Percentiles rank a stretch among this genome's conserved stretches.
phyloP scores from a whole-genome alignment of 53 echinoderm and acorn worm species.

The Paelopatides confundens region DNA sequence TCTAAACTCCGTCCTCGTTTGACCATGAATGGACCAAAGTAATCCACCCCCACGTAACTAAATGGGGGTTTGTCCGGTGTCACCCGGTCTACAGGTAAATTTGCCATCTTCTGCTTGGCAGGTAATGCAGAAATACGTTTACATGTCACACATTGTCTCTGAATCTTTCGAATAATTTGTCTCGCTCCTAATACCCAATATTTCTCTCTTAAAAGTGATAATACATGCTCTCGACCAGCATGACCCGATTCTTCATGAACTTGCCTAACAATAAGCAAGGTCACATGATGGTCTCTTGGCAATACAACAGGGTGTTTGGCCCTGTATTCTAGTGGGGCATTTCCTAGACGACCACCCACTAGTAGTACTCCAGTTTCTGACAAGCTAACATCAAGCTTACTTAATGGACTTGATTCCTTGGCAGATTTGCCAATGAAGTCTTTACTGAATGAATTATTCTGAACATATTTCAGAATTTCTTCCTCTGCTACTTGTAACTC shows the following conservation, averaged over 20 bases:
- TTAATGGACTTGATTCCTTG: slow-evolving; percentile 3
- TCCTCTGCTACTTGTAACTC: slow-evolving; percentile 43
- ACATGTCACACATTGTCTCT: slow-evolving; percentile 47
- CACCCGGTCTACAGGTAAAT: slow-evolving; percentile 52
- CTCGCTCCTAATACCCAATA: slow-evolving; percentile 55
- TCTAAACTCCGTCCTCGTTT: slow-evolving; percentile 61
- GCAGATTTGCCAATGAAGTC: neutral
- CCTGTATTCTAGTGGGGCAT: slow-evolving; percentile 18
- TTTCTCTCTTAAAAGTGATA: slow-evolving; percentile 15
- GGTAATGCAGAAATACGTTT: slow-evolving; percentile 21
- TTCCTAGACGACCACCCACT: slow-evolving; percentile 57
- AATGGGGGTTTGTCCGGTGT: slow-evolving; percentile 59
- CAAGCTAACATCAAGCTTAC: slow-evolving; percentile 23
- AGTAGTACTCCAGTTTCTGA: slow-evolving; percentile 36
- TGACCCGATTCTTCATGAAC: slow-evolving; percentile 28
- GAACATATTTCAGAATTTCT: slow-evolving; percentile 34
- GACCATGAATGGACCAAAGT: slow-evolving; percentile 71
- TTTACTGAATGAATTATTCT: slow-evolving; percentile 24
- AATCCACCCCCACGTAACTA: slow-evolving; percentile 59
- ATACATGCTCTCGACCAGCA: slow-evolving; percentile 46
- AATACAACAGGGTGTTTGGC: slow-evolving; percentile 56
- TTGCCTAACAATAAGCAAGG: slow-evolving; percentile 12
- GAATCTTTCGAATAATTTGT: neutral
- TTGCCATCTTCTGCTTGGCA: slow-evolving; percentile 37
- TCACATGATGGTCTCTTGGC: slow-evolving; percentile 26